Evolutionary conservation across 2,888 invertebrate genomes (phyloP).

Genomic region (Leucania comma): DNA sequence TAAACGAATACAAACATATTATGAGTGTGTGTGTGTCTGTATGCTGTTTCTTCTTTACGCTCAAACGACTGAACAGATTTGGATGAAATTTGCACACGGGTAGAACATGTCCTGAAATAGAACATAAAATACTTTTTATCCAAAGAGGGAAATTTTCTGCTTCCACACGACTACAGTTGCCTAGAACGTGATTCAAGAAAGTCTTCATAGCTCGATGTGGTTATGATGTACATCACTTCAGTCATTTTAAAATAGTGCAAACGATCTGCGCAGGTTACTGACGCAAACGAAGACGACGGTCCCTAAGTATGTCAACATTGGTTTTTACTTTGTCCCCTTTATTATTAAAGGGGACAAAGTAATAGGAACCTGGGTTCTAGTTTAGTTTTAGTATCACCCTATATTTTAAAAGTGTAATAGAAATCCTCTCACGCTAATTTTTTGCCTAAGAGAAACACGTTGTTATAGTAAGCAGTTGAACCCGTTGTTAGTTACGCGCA

Average conservation of each 20-base stretch:
- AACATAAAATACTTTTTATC: too few species aligned
- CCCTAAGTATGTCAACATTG: neutral
- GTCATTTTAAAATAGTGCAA: neutral
- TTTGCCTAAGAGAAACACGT: slow-evolving; percentile 12
- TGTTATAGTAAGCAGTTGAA: too few species aligned
- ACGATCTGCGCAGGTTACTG: neutral
- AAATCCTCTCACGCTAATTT: slow-evolving; percentile 17
- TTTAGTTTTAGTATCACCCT: neutral
- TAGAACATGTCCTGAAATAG: too few species aligned
- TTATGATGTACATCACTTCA: neutral
- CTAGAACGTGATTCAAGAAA: neutral
- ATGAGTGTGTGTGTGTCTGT: too few species aligned
- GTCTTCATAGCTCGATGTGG: too few species aligned
- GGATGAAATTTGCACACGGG: too few species aligned
- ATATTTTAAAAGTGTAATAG: slow-evolving; percentile 10
- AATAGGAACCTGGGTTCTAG: neutral
- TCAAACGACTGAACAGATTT: too few species aligned
- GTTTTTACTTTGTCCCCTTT: neutral
- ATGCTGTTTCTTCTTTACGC: too few species aligned
- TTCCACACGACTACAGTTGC: neutral
- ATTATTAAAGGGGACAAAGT: too few species aligned
- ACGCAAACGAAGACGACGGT: neutral
- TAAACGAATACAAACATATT: too few species aligned
- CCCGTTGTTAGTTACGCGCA: too few species aligned
- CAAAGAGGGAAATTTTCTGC: too few species aligned